These are phyloP conservation scores for Oenanthe oenanthe DNA, from an alignment of 2,113 vertebrate genomes.

Conservation along the genomic window DNA sequence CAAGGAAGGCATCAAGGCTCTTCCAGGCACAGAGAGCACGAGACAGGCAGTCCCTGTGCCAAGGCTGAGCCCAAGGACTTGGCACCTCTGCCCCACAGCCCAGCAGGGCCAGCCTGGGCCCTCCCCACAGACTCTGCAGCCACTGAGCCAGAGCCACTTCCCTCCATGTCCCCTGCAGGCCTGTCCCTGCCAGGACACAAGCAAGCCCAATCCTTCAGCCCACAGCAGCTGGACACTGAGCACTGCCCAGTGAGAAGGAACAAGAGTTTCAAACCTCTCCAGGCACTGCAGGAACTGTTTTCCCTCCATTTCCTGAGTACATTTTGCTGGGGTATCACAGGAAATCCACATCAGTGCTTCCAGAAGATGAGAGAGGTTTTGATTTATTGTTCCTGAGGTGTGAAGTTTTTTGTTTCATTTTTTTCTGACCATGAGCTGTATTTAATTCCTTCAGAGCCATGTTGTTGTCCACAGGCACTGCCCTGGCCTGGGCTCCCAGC, in stretches of 20 bases:
- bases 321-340: neutral
- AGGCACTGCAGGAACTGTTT: neutral
- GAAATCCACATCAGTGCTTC: neutral
- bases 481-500: neutral
- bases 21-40: neutral
- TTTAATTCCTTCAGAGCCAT: neutral
- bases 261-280: neutral
- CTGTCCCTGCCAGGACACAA: neutral
- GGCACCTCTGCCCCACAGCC: neutral
- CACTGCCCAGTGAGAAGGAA: neutral
- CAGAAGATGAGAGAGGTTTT: neutral
- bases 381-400: neutral
- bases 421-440: neutral
- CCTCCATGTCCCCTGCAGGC: neutral
- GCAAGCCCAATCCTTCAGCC: neutral
- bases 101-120: neutral
- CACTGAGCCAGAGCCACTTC: neutral
- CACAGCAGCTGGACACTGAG: fast-evolving
- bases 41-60: neutral
- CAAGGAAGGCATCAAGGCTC: neutral
- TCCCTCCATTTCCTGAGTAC: neutral
- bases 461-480: neutral
- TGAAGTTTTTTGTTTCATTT: neutral
- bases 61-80: neutral
- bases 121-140: neutral